A percentile compares a stretch with the other conserved stretches of the same genome.
phyloP scores from a whole-genome alignment of 2,888 invertebrate species.

The Criorhina ranunculi region DNA sequence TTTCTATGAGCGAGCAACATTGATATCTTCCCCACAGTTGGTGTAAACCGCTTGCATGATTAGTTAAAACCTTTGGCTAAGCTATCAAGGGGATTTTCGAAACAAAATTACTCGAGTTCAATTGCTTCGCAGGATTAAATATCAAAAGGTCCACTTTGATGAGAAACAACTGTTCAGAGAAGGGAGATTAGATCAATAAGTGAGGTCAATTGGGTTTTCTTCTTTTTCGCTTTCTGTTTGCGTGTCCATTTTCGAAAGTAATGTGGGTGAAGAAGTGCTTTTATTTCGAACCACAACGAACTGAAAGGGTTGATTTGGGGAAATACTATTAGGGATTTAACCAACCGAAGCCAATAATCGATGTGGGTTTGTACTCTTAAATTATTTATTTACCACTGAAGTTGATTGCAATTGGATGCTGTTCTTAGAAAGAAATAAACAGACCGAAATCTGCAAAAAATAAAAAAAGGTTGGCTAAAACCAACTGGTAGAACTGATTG shows the following conservation, averaged over 20 bases:
- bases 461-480: no score
- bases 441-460: no score
- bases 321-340: constrained; percentile 56
- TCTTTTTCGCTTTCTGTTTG: constrained; percentile 50
- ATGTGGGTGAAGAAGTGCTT: constrained; percentile 57
- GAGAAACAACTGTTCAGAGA: constrained; percentile 5
- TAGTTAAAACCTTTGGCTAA: constrained; percentile 71
- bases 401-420: constrained; percentile 31
- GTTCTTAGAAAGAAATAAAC: constrained; percentile 1
- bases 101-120: constrained; percentile 75
- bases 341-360: constrained; percentile 43
- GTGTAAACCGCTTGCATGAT: constrained; percentile 73
- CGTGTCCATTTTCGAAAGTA: constrained; percentile 60
- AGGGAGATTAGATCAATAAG: constrained; percentile 65
- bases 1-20: constrained; percentile 16
- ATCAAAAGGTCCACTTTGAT: constrained; percentile 69
- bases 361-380: constrained; percentile 57
- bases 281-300: no score
- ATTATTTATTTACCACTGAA: constrained; percentile 60
- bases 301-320: constrained; percentile 50
- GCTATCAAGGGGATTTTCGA: constrained; percentile 67
- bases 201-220: constrained; percentile 72
- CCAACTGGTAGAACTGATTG: no score
- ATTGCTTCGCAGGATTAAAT: constrained; percentile 75
- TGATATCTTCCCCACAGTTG: constrained; percentile 29